A percentile compares a stretch with the other conserved stretches of the same genome.
Conservation (phyloP, 2,888 invertebrate genomes). For the Tetranychus piercei region DNA sequence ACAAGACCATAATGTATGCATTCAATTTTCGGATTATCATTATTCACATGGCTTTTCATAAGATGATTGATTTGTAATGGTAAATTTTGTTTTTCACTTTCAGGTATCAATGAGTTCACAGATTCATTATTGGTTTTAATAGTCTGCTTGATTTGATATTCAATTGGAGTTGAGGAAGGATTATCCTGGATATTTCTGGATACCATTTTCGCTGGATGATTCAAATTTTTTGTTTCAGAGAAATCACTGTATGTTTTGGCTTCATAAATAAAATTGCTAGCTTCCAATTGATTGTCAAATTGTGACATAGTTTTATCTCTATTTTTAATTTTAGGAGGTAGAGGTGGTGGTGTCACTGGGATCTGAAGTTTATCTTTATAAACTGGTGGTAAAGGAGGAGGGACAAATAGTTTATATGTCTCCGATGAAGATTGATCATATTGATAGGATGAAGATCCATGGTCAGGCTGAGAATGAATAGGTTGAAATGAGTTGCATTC, state of each 20-base stretch:
- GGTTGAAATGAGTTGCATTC: no score
- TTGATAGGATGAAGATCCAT: neutral
- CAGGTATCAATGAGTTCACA: neutral
- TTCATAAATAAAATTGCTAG: no score
- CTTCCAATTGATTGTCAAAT: no score
- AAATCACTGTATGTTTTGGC: no score
- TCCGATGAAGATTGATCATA: neutral
- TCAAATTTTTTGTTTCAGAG: no score
- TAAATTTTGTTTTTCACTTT: neutral
- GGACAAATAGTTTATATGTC: neutral
- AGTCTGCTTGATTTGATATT: no score
- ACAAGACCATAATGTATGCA: slow-evolving; percentile 16
- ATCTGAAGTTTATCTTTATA: neutral
- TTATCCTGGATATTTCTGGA: no score
- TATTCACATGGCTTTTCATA: neutral
- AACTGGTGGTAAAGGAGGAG: neutral
- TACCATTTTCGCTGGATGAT: no score
- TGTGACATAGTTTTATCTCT: neutral
- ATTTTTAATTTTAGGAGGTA: neutral
- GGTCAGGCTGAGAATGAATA: no score
- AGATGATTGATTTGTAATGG: neutral
- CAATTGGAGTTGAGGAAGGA: no score
- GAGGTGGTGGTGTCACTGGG: neutral
- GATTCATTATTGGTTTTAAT: no score
- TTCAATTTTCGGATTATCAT: slow-evolving; percentile 14